Evolutionary conservation across 1,140 invertebrate species (phyloP), one percentile per base, ranked within the genome.

Genomic region (Nephila pilipes): DNA sequence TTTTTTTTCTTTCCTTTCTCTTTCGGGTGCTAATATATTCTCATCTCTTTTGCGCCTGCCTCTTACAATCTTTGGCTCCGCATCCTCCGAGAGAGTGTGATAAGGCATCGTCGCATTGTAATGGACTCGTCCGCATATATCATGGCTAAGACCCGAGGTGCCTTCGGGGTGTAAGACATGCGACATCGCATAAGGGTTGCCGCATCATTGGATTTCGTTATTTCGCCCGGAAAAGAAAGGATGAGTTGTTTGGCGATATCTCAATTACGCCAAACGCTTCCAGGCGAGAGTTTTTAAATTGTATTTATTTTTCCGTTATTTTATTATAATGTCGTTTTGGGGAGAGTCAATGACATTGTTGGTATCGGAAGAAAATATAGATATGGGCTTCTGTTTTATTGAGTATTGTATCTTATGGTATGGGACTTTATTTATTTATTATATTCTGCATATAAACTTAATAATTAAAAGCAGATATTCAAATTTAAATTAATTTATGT

Each of bases 1-100:
- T 87, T 36, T 29, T 32, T 16, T 14, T 46, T 10, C 25, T 85
- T 20, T 22, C 29, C n/a, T 63, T 25, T 12, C 60, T 79, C 29
- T 79, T 87, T 75, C 36, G 22, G 60, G 46, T 79, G 63, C 87
- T 89, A 89, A 89, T 89, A 89, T 89, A 89, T 89, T 89, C 87
- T 89, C 87, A 89, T 89, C 46, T 69, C 46, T 69, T 57, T 65
- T 38, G 22, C 46, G 18, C 65, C 29, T 75, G 65, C 46, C 32
- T 57, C 36, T 38, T 36, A 12, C 54, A 65, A 46, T 60, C 65
- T 89, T 60, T 89, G 60, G 18, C 87, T 79, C 87, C 20, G 12
- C 46, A 79, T 57, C 87, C 65, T 79, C 87, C 25, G 6, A 18
- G 25, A 10, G 22, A 38, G 54, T 55, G 87, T 32, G 87, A 89